These are phyloP conservation scores for Lycia hirtaria DNA, from an alignment of 2,888 invertebrate species.

Conservation along the genomic window DNA sequence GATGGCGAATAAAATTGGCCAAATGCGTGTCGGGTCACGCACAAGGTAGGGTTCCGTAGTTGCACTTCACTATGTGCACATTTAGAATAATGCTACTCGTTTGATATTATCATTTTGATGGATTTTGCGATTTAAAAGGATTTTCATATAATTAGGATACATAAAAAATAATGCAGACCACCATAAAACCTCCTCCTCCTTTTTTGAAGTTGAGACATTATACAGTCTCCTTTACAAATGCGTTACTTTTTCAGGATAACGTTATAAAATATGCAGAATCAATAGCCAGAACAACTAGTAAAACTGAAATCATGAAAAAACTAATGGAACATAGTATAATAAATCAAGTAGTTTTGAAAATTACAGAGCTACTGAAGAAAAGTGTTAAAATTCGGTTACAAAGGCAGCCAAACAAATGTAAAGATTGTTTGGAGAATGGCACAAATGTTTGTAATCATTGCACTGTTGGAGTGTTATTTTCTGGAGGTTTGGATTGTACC, in stretches of 20 bases:
- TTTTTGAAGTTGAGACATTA: no score
- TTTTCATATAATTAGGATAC: no score
- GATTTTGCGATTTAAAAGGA: no score
- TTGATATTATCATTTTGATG: no score
- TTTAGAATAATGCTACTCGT: no score
- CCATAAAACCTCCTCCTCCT: no score
- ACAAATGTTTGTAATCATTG: conserved; percentile 82
- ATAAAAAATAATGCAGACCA: no score
- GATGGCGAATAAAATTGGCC: no score
- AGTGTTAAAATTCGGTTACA: conserved; percentile 86
- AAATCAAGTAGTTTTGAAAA: conserved; percentile 67
- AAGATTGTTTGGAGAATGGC: conserved; percentile 77
- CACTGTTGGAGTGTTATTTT: conserved; percentile 94
- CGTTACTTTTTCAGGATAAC: conserved; percentile 58
- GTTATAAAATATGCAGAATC: conserved; percentile 58
- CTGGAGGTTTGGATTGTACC: conserved; percentile 98
- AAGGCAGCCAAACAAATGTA: conserved; percentile 87
- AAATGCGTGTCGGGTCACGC: no score
- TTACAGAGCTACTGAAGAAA: conserved; percentile 82
- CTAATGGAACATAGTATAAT: conserved; percentile 70
- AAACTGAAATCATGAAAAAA: conserved; percentile 64
- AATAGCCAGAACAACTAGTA: conserved; percentile 49
- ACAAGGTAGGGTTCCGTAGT: no score
- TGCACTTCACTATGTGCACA: no score
- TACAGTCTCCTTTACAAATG: not conserved